Conservation (phyloP, 2,797 vertebrate species). For the Rhynchonycteris naso region DNA sequence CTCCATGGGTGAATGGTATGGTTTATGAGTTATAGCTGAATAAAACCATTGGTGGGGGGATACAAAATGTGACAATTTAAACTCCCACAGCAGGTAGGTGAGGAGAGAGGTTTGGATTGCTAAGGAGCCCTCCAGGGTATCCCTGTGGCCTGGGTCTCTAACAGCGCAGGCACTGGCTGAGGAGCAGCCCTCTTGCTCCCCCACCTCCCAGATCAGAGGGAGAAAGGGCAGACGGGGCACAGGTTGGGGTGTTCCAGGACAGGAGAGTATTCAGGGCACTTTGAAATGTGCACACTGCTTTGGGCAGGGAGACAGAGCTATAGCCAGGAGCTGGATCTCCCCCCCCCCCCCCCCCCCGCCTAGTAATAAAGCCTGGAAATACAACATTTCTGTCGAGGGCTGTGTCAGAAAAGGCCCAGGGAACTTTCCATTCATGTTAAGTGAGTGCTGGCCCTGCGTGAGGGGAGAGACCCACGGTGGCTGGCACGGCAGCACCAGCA, state of each 20-base stretch:
- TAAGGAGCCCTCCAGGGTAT: not conserved
- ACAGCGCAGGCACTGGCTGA: not conserved
- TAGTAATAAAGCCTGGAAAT: too few relatives aligned
- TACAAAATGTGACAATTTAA: not conserved
- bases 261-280: accelerated
- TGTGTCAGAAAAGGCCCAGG: too few relatives aligned
- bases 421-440: accelerated
- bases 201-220: accelerated
- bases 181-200: accelerated
- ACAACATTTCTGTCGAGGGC: not conserved
- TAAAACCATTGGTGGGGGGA: not conserved
- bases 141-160: not conserved
- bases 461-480: accelerated
- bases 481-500: accelerated
- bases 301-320: accelerated
- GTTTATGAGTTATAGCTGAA: not conserved
- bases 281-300: accelerated
- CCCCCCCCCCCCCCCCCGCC: too few relatives aligned
- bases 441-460: accelerated
- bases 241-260: accelerated
- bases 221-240: not conserved
- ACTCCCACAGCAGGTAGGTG: not conserved
- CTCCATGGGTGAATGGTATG: not conserved
- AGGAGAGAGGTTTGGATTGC: not conserved
- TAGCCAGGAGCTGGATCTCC: accelerated